Evolutionary conservation across 2,888 invertebrate genomes (phyloP), one percentile per base, ranked within the genome.

Genomic region (Creontiades dilutus): DNA sequence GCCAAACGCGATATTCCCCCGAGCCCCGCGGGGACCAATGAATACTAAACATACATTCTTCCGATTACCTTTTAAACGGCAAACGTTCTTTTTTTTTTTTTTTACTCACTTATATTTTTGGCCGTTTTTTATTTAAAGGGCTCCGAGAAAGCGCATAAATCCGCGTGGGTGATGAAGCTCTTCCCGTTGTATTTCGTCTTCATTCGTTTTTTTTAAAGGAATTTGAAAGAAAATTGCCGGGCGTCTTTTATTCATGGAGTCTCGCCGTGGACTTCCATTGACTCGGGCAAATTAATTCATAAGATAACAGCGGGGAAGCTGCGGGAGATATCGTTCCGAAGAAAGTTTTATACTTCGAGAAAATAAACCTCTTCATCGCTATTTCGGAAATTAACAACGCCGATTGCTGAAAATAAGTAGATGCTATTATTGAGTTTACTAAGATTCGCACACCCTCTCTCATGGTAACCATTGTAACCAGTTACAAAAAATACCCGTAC

Each of bases 41-140:
- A 89, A 89, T 89, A 89, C 89, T 89, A 86, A 86, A 86, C 82
- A 82, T 48, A 82, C 52, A 82, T 82, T 82, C 81, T 13, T 48
- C 28, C 82, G 82, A 82, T 82, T 82, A 68, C 23, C 68, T 23
- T 52, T 47, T 27, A 47, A n/a, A 12, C 52, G 82, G 27, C 82
- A 19, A 27, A 52, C 82, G 16, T 57, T n/a, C 46, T 37, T 80
- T 37, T 23, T 52, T 82, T 81, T 37, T 80, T 37, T 23, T 52
- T 82, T 81, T 82, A 12, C 68, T 0, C 23, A 68, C 68, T 16
- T 61, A 61, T 13, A 68, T 68, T 52, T 19, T 48, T 19, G 23
- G 68, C 23, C 12, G 16, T 13, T 23, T 52, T 48, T 82, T 12
- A 78, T 16, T 27, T 12, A 76, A 37, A 14, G 27, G 27, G n/a